These are phyloP conservation scores for Arctopsyche grandis DNA, from an alignment of 1,140 invertebrate species.

Conservation along the genomic window DNA sequence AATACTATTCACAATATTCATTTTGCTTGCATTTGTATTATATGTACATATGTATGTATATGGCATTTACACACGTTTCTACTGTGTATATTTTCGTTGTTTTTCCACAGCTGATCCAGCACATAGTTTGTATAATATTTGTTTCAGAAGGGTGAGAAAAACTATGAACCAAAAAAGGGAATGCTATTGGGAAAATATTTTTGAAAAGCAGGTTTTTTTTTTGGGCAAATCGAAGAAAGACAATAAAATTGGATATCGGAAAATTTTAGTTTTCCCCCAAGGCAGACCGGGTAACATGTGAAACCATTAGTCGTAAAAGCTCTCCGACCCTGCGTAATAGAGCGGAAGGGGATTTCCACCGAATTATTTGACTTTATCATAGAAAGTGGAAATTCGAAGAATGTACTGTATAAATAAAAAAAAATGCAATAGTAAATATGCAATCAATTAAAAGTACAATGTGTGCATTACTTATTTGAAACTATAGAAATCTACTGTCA, in stretches of 20 bases:
- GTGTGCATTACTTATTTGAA: too few species aligned
- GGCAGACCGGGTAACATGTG: slow-evolving; percentile 31
- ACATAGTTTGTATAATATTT: slow-evolving; percentile 41
- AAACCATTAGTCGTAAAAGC: slow-evolving; percentile 38
- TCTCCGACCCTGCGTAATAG: slow-evolving; percentile 5
- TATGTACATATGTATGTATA: not conserved
- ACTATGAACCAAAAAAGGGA: slow-evolving; percentile 14
- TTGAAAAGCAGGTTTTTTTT: not conserved
- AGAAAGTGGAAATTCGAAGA: not conserved
- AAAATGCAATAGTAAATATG: not conserved
- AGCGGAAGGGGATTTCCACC: slow-evolving; percentile 16
- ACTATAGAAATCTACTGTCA: not conserved
- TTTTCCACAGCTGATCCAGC: slow-evolving; percentile 31
- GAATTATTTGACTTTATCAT: slow-evolving; percentile 42
- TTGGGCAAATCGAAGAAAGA: slow-evolving; percentile 33
- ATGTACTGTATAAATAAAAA: not conserved
- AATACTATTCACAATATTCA: too few species aligned
- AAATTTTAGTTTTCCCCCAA: slow-evolving; percentile 33
- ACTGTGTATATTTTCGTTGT: not conserved
- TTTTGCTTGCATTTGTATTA: not conserved
- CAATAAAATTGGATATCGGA: slow-evolving; percentile 43
- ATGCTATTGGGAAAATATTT: slow-evolving; percentile 41
- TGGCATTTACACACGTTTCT: not conserved
- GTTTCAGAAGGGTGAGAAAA: not conserved
- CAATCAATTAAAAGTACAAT: not conserved